Conservation (phyloP, 2,888 invertebrate species). For the Diabrotica balteata region DNA sequence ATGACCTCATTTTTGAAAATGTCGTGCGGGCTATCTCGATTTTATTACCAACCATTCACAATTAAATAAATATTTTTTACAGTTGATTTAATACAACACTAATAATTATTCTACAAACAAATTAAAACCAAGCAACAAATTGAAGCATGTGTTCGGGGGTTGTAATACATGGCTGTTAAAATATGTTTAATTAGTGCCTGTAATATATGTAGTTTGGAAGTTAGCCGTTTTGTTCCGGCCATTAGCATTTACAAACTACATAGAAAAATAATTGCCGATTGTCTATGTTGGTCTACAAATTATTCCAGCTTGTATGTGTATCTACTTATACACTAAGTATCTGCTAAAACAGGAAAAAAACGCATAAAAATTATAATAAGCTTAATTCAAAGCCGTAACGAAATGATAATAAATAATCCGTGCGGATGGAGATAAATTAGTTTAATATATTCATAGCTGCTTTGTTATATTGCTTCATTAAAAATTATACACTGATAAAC, state of each 20-base stretch:
- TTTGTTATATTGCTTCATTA: slow-evolving; percentile 10
- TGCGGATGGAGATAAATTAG: slow-evolving; percentile 4
- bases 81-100: too few species aligned
- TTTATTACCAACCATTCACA: too few species aligned
- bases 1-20: too few species aligned
- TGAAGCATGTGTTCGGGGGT: slow-evolving; percentile 13
- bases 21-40: too few species aligned
- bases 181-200: slow-evolving; percentile 1
- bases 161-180: slow-evolving; percentile 21
- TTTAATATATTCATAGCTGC: slow-evolving; percentile 1
- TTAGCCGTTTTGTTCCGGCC: slow-evolving; percentile 32
- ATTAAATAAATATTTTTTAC: too few species aligned
- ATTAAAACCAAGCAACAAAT: slow-evolving; percentile 16
- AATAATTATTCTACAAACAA: too few species aligned
- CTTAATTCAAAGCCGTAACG: slow-evolving; percentile 19
- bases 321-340: slow-evolving; percentile 21
- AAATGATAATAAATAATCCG: background rate
- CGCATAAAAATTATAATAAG: slow-evolving; percentile 31
- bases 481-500: background rate
- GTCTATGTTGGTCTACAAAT: slow-evolving; percentile 29
- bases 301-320: slow-evolving; percentile 21
- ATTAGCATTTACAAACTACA: slow-evolving; percentile 38
- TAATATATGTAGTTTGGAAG: background rate
- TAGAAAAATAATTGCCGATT: slow-evolving; percentile 38
- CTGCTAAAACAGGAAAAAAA: slow-evolving; percentile 30